phyloP scores from a whole-genome alignment of 2,113 vertebrate genomes.

The Cephalophus harveyi region DNA sequence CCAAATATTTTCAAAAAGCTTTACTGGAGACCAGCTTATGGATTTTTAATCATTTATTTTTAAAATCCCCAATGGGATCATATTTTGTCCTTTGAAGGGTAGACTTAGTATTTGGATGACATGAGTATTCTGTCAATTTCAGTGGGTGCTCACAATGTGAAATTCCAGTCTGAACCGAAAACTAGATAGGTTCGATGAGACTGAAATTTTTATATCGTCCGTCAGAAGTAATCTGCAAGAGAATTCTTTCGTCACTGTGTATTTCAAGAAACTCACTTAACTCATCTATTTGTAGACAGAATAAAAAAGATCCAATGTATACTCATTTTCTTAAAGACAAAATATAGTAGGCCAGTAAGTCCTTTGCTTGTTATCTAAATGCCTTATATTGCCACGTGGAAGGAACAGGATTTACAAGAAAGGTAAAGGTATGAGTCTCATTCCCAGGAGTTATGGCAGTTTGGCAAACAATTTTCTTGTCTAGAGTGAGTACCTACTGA shows the following conservation, averaged over 20 bases:
- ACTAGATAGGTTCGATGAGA: background rate
- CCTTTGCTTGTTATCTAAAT: background rate
- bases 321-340: background rate
- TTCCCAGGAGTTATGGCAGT: background rate
- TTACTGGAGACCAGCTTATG: constrained; percentile 3
- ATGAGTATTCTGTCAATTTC: background rate
- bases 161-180: constrained; percentile 20
- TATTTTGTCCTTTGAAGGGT: background rate
- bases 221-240: constrained; percentile 6
- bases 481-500: background rate
- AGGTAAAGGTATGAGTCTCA: background rate
- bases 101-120: background rate
- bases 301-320: background rate
- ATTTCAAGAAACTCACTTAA: constrained; percentile 24
- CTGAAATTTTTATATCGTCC: background rate
- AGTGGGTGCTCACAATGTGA: background rate
- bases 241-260: background rate
- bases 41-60: background rate
- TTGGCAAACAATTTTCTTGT: background rate
- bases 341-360: background rate
- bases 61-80: background rate
- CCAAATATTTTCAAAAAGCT: constrained; percentile 32
- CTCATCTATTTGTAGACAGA: background rate
- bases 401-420: background rate
- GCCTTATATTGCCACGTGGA: background rate